Evolutionary conservation across 2,888 invertebrate genomes (phyloP).

Genomic region (Endomychus coccineus): DNA sequence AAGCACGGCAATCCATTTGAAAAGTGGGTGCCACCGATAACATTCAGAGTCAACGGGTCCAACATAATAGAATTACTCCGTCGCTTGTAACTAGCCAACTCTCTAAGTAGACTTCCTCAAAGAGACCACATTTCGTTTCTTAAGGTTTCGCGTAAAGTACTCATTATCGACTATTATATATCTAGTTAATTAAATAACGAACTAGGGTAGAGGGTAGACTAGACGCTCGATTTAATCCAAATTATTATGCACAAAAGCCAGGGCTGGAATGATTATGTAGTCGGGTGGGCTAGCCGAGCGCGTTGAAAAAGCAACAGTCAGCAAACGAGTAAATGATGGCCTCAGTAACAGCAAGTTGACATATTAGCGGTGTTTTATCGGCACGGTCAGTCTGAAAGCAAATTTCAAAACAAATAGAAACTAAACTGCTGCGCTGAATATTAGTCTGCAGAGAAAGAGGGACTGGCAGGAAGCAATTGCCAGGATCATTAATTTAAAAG

Average conservation of each 20-base stretch:
- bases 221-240: background rate
- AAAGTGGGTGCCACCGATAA: too few relatives aligned
- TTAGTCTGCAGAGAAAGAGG: conserved; percentile 36
- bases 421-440: conserved; percentile 35
- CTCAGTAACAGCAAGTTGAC: conserved; percentile 37
- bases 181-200: conserved; percentile 1
- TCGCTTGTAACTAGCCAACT: too few relatives aligned
- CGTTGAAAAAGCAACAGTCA: conserved; percentile 35
- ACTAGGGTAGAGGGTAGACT: background rate
- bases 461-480: conserved; percentile 42
- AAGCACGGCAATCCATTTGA: too few relatives aligned
- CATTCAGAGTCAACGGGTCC: too few relatives aligned
- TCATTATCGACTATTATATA: background rate
- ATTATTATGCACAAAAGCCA: background rate
- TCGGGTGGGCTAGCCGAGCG: conserved; percentile 1
- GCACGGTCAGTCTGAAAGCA: conserved; percentile 37
- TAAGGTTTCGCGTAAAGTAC: too few relatives aligned
- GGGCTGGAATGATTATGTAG: background rate
- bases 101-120: too few relatives aligned
- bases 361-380: conserved; percentile 40
- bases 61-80: too few relatives aligned
- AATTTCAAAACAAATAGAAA: conserved; percentile 43
- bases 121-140: too few relatives aligned
- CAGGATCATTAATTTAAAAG: conserved; percentile 45
- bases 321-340: conserved; percentile 40